Conservation (phyloP, 2,888 invertebrate genomes). For the Oegoconia quadripuncta region DNA sequence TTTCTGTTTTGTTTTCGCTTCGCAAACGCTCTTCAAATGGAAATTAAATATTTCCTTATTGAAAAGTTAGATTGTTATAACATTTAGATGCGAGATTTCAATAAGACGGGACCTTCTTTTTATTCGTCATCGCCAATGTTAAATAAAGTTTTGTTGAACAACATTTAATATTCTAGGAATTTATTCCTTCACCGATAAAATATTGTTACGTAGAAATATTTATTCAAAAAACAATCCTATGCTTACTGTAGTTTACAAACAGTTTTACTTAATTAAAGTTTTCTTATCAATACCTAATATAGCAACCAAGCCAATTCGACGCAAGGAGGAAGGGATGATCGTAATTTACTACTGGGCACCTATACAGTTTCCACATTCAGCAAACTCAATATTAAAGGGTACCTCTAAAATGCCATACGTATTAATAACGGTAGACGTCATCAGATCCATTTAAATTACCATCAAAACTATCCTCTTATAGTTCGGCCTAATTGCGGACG, state of each 20-base stretch:
- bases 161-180: no score
- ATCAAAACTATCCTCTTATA: constrained; percentile 61
- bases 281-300: constrained; percentile 53
- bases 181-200: no score
- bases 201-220: no score
- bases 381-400: constrained; percentile 67
- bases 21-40: constrained; percentile 46
- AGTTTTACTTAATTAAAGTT: no score
- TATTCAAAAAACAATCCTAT: no score
- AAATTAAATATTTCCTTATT: constrained; percentile 68
- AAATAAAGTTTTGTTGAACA: constrained; percentile 4
- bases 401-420: constrained; percentile 41
- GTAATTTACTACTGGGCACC: constrained; percentile 52
- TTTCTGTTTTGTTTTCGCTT: constrained; percentile 50
- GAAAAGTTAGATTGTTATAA: constrained; percentile 57
- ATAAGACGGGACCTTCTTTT: constrained; percentile 53
- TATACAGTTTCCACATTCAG: constrained; percentile 48
- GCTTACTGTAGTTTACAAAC: no score
- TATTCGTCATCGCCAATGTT: constrained; percentile 19
- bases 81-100: constrained; percentile 51
- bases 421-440: constrained; percentile 55
- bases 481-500: constrained; percentile 54
- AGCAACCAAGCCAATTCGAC: constrained; percentile 52
- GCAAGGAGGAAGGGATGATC: constrained; percentile 39
- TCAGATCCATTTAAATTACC: constrained; percentile 64